Conservation (phyloP, 2,888 invertebrate species). For the Cataglyphis livida region DNA sequence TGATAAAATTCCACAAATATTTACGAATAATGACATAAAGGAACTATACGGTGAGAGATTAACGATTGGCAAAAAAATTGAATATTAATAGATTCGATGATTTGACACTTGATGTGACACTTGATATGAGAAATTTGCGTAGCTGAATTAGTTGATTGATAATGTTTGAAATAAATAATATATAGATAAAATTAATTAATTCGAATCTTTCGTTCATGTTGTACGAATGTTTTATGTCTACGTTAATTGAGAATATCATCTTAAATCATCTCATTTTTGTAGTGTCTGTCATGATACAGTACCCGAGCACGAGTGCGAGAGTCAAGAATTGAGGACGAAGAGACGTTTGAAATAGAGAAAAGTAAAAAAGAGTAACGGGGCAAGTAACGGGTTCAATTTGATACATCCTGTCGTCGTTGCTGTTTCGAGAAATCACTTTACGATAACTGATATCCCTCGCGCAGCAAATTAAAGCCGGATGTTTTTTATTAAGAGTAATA, state of each 20-base stretch:
- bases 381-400: slow-evolving; percentile 77
- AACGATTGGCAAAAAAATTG: background rate
- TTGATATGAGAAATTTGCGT: background rate
- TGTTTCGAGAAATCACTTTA: slow-evolving; percentile 3
- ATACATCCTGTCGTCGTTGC: slow-evolving; percentile 68
- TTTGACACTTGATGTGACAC: background rate
- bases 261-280: background rate
- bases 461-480: background rate
- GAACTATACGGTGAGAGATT: background rate
- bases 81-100: background rate
- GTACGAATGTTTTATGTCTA: background rate
- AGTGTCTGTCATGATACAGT: background rate
- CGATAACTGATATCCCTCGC: background rate
- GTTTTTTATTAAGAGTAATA: background rate
- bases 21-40: background rate
- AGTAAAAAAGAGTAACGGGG: slow-evolving; percentile 81
- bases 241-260: background rate
- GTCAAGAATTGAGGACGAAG: slow-evolving; percentile 69
- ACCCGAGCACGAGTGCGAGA: slow-evolving; percentile 58
- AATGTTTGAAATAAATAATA: background rate
- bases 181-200: background rate
- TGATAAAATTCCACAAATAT: background rate
- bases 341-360: slow-evolving; percentile 78
- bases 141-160: background rate
- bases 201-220: background rate